Evolutionary conservation across 2,888 invertebrate species (phyloP).

Genomic region (Cynaeus angustus): DNA sequence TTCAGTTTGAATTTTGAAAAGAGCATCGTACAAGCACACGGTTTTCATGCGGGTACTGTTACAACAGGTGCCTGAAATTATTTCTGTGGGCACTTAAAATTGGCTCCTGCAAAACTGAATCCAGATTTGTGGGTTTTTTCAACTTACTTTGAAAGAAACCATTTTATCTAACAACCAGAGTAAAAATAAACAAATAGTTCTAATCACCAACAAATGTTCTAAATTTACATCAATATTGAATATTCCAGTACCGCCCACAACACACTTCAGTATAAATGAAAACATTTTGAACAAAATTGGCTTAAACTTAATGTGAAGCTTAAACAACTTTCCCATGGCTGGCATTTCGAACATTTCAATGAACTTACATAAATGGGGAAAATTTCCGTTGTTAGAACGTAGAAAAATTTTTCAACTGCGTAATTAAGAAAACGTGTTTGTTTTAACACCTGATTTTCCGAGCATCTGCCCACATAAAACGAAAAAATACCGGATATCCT

Average conservation of each 20-base stretch:
- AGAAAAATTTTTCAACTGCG: neutral
- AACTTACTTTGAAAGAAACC: too few species aligned
- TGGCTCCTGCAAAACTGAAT: too few species aligned
- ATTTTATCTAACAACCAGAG: too few species aligned
- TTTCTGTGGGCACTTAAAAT: too few species aligned
- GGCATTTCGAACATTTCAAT: neutral
- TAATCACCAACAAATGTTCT: neutral
- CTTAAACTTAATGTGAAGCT: neutral
- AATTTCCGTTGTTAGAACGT: neutral
- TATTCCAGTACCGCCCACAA: neutral
- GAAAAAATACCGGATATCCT: conserved; percentile 38
- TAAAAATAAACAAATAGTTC: too few species aligned
- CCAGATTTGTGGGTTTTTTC: too few species aligned
- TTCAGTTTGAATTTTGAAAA: too few species aligned
- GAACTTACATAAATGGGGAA: neutral
- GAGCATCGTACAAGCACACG: too few species aligned
- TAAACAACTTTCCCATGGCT: neutral
- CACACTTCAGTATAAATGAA: neutral
- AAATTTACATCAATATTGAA: neutral
- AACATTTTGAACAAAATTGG: neutral
- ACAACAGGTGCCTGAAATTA: too few species aligned
- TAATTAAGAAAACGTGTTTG: too few species aligned
- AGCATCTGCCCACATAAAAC: conserved; percentile 3
- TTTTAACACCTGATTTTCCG: too few species aligned
- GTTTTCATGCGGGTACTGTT: too few species aligned